These are phyloP conservation scores for Tribolium madens DNA, from an alignment of 1,140 invertebrate species.

Conservation along the genomic window DNA sequence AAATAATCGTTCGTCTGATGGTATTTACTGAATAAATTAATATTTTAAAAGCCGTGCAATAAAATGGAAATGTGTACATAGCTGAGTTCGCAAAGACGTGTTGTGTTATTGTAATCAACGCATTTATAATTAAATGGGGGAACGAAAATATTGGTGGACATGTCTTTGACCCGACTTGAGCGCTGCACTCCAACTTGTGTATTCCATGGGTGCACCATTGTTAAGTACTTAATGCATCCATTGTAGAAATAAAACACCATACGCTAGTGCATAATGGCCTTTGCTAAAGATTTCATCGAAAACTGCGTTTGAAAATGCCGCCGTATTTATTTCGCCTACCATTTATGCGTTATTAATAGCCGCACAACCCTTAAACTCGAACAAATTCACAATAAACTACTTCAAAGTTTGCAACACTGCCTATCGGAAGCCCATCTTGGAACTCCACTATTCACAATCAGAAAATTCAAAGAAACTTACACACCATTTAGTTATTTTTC, in stretches of 20 bases:
- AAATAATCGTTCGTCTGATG: constrained; percentile 33
- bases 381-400: background rate
- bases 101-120: constrained; percentile 29
- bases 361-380: constrained; percentile 17
- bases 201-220: constrained; percentile 47
- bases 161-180: constrained; percentile 27
- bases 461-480: background rate
- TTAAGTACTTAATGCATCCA: constrained; percentile 47
- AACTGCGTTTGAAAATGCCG: constrained; percentile 43
- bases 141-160: constrained; percentile 14
- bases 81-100: constrained; percentile 33
- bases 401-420: background rate
- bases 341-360: constrained; percentile 25
- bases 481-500: background rate
- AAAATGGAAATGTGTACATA: constrained; percentile 12
- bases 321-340: constrained; percentile 26
- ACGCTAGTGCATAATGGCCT: constrained; percentile 34
- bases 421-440: background rate
- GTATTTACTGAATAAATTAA: constrained; percentile 37
- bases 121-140: constrained; percentile 10
- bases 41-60: constrained; percentile 26
- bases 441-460: background rate
- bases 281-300: constrained; percentile 47
- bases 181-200: constrained; percentile 29
- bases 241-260: constrained; percentile 48